Evolutionary conservation across 2,797 vertebrate genomes (phyloP).

Genomic region (Trachurus trachurus): DNA sequence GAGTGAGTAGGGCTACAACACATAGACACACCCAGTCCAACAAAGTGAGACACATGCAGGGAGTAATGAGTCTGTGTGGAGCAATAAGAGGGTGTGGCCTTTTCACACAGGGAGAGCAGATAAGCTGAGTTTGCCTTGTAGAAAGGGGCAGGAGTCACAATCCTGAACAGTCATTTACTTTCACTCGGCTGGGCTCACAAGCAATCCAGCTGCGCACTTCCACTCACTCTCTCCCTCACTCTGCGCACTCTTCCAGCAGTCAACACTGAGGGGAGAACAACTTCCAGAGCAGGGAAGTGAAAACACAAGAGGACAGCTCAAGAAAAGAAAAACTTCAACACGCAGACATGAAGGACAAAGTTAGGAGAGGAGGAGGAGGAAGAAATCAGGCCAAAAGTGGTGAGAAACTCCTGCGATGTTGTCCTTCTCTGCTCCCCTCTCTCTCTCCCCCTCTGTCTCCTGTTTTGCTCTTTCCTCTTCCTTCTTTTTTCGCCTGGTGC

Average conservation of each 20-base stretch:
- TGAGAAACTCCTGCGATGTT: constrained; percentile 68
- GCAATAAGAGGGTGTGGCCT: constrained; percentile 84
- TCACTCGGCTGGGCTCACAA: constrained; percentile 44
- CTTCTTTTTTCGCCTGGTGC: constrained; percentile 42
- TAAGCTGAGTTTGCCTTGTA: constrained; percentile 74
- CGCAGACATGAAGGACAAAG: constrained; percentile 85
- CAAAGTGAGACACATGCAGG: constrained; percentile 67
- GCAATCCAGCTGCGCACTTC: constrained; percentile 39
- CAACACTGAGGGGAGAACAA: constrained; percentile 38
- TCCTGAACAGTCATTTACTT: constrained; percentile 56
- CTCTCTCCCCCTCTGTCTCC: not conserved
- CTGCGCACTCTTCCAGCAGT: constrained; percentile 32
- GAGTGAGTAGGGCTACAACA: constrained; percentile 57
- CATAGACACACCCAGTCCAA: constrained; percentile 84
- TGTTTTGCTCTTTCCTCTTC: constrained; percentile 40
- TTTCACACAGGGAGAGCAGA: constrained; percentile 66
- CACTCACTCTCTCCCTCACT: constrained; percentile 9
- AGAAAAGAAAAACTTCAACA: constrained; percentile 34
- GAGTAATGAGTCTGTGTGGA: constrained; percentile 70
- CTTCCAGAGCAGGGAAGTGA: constrained; percentile 40
- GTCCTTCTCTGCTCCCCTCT: constrained; percentile 17
- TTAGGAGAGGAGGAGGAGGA: constrained; percentile 81
- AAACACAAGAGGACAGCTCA: constrained; percentile 36
- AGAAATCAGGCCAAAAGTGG: constrained; percentile 80
- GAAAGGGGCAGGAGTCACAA: constrained; percentile 65